Evolutionary conservation across 2,888 invertebrate genomes (phyloP), one percentile per base, ranked within the genome.

Genomic region (Volucella inflata): DNA sequence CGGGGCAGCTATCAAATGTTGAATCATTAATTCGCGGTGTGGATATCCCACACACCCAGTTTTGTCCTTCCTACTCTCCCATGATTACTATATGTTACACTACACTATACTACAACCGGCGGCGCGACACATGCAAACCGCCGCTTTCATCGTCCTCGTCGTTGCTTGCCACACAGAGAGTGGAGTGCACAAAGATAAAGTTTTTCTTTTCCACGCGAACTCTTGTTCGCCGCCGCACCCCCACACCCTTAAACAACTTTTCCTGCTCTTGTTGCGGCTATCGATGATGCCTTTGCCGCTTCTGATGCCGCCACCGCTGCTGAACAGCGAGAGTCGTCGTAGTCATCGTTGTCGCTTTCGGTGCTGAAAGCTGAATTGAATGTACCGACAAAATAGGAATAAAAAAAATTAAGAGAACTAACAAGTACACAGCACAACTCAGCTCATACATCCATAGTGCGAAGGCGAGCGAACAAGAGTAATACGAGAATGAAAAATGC

Each of bases 1-100:
- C 51, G 67, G 50, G 50, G 70, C 59, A 80, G 65, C 80, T 81
- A 72, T 62, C 81, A 85, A 84, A 85, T 71, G 80, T 77, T 85
- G 85, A 85, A 81, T 85, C 85, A 85, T 81, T 81, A 72, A 85
- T 81, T 85, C 76, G 81, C 68, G 75, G 80, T 77, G 76, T 85
- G 76, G 75, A 76, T 81, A 64, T 76, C 85, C 85, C 85, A 85
- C 84, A 85, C 85, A 85, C 85, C 76, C 84, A 67, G 72, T 85
- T 50, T 80, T 76, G 72, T 85, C 85, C 81, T 80, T 76, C 71
- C 80, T 75, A 76, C 85, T 75, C 74, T 60, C 44, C 42, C 38
- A 30, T 30, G 30, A 30, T 2, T 6, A 6, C 30, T 30, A 30
- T 30, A 30, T 30, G 4, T 21, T 59, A 50, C 16, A 40, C 40